Base-by-base conservation (phyloP, 1,140 invertebrate genomes). In the Brachionus koreanus region DNA sequence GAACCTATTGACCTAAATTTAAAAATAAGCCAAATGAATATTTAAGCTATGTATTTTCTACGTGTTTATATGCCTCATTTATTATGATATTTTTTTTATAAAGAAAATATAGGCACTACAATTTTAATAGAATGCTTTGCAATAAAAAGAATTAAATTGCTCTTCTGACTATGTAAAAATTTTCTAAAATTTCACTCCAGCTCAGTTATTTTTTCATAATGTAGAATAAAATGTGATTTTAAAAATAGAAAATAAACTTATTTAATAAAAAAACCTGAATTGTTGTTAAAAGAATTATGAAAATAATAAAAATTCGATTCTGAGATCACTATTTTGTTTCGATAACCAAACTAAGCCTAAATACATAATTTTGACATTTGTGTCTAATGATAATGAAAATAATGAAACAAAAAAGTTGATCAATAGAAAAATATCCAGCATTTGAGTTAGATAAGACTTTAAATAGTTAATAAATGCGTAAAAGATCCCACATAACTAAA, bases 351-450 rank as follows among this genome's bases (percentile, higher is more conserved):
- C 49, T 57, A 57, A 25, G 49, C 49, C 49, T 19, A 57, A 57
- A 57, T 57, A 57, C 49, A 57, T 57, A 57, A 57, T 57, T 57
- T 57, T 57, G 49, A 57, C 49, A 57, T 57, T 57, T 57, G 49
- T 57, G 19, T 57, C 49, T 57, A 57, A 57, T 57, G 49, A 19
- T 57, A 19, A 57, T 57, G 49, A 57, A 25, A 7, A 13, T 12
- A 0, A 49, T 49, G 13, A 49, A 49, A 46, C n/a, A 49, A 57
- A 57, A 5, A 57, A 57, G 49, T 23, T 57, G 49, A 57, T 57
- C 49, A 57, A 57, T 57, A 29, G n/a, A 57, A 25, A 49, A 57
- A 57, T 57, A 57, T 57, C 49, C 49, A 57, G 49, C 16, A 57
- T 57, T 57, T 19, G 19, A 57, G 49, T 57, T 57, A 57, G n/a